phyloP scores from a whole-genome alignment of 2,888 invertebrate species.

The Eilema griseolum region DNA sequence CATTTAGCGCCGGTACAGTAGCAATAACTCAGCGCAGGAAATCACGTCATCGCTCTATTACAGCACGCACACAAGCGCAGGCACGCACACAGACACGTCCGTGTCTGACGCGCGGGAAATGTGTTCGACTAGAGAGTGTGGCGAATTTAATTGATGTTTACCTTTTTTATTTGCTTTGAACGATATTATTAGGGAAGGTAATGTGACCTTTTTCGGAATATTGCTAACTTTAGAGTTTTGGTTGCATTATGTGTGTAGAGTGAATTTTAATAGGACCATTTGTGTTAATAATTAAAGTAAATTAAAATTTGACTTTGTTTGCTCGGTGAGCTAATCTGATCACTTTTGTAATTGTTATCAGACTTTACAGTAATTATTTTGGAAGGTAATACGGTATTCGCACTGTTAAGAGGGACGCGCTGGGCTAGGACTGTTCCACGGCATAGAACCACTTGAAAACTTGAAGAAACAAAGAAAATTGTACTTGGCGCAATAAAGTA shows the following conservation, averaged over 20 bases:
- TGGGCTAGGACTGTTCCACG: too few relatives aligned
- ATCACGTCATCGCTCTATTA: conserved; percentile 88
- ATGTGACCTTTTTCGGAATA: conserved; percentile 8
- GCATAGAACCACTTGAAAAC: too few relatives aligned
- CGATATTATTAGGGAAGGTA: background rate
- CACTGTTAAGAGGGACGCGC: too few relatives aligned
- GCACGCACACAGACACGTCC: conserved; percentile 24
- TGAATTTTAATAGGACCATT: background rate
- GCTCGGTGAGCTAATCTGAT: background rate
- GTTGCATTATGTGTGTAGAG: background rate
- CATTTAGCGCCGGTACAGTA: conserved; percentile 86
- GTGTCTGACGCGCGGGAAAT: conserved; percentile 46
- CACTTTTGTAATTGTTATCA: background rate
- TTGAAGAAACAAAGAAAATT: too few relatives aligned
- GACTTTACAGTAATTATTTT: background rate
- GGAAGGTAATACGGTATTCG: background rate
- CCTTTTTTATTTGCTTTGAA: conserved; percentile 12
- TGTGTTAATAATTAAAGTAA: background rate
- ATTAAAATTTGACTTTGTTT: background rate
- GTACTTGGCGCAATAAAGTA: too few relatives aligned
- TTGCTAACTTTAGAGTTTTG: conserved; percentile 5
- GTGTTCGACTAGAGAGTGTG: conserved; percentile 52
- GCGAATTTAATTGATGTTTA: conserved; percentile 34
- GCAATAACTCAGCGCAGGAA: conserved; percentile 87
- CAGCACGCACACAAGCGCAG: conserved; percentile 66